Evolutionary conservation across 2,113 vertebrate species (phyloP), one percentile per base, ranked within the genome.

Genomic region (Siphamia tubifer): DNA sequence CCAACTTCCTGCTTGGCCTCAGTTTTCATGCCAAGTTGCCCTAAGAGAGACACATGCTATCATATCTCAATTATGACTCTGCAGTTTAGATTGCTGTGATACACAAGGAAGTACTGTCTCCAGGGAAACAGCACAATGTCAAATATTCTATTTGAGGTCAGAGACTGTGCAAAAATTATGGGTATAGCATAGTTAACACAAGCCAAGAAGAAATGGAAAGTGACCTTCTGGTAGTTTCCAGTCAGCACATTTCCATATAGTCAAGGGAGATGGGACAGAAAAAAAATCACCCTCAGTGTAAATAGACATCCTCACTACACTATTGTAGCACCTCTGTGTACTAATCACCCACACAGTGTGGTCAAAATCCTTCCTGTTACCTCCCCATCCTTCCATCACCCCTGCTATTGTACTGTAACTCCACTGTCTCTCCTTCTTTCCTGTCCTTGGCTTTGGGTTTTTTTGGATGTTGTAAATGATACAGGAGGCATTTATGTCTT

Each of bases 1-100:
- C 80, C 65, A 27, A 78, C 83, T 92, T 91, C 90, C 89, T 89
- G 79, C 77, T 74, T 40, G 25, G 74, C 68, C 72, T 85, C 69
- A 86, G 82, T 77, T 67, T 80, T 82, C 81, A 81, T 88, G 76
- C 81, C 84, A 87, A 72, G 54, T 31, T 47, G 48, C 69, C 69
- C 73, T 71, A 7, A 47, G 75, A 68, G 57, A 87, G 81, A 67
- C 72, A 79, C 66, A 58, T 77, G 81, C 85, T 90, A 91, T 90
- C 82, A 77, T 76, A 87, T 88, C 76, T 85, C 83, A 71, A 71
- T 87, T 86, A 74, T 89, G 77, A 89, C 72, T 77, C 36, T 57
- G 84, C 79, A 87, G 85, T 87, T 87, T 83, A 82, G 80, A 79
- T 71, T 81, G 72, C 76, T 86, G 67, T 57, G 44, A 62, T 77